Evolutionary conservation across 2,888 invertebrate species (phyloP).

Genomic region (Chironomus tentans): DNA sequence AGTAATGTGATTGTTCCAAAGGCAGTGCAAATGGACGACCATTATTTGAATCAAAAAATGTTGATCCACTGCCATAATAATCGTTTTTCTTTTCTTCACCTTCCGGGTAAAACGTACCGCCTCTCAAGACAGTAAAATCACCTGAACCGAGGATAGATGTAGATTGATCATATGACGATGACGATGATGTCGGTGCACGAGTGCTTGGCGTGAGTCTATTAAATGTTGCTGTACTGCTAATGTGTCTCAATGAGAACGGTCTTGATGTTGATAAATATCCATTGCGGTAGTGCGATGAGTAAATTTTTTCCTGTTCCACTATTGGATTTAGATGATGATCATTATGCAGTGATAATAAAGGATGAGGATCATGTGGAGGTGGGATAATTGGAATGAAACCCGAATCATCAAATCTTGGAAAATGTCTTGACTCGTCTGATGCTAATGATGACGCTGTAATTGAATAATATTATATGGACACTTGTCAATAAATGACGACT

Average conservation of each 20-base stretch:
- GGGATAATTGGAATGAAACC: not conserved
- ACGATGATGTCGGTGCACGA: conserved; percentile 29
- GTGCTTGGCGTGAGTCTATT: not conserved
- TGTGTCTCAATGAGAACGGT: conserved; percentile 44
- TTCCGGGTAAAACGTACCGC: conserved; percentile 75
- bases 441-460: not conserved
- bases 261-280: conserved; percentile 51
- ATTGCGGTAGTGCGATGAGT: conserved; percentile 63
- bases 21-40: conserved; percentile 43
- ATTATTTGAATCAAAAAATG: conserved; percentile 57
- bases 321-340: conserved; percentile 29
- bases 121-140: conserved; percentile 76
- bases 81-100: conserved; percentile 53
- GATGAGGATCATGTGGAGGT: not conserved
- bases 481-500: too few relatives aligned
- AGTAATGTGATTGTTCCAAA: conserved; percentile 36
- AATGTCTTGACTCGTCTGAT: not conserved
- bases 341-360: not conserved
- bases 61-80: conserved; percentile 48
- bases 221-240: conserved; percentile 39
- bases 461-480: not conserved
- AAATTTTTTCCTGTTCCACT: conserved; percentile 55
- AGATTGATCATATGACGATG: conserved; percentile 48
- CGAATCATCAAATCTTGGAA: not conserved
- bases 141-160: conserved; percentile 67